Percentiles rank a stretch among this genome's conserved stretches.
These are phyloP conservation scores for Plebejus melissa DNA, from an alignment of 2,888 invertebrate genomes.

Conservation along the genomic window DNA sequence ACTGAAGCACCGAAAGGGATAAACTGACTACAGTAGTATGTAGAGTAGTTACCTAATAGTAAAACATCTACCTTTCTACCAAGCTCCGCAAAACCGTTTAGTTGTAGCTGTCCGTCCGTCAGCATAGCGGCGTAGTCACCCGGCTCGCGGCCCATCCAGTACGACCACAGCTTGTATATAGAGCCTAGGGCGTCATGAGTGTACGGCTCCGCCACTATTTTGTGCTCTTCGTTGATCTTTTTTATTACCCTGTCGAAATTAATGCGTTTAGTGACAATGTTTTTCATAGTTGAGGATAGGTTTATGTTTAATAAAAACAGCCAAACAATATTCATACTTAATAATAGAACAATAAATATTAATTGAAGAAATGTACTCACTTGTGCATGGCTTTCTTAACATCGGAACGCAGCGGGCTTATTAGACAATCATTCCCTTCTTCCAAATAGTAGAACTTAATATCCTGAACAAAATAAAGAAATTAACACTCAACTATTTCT, in stretches of 20 bases:
- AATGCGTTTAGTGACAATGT: neutral
- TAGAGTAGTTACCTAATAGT: neutral
- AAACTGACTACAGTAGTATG: too few relatives aligned
- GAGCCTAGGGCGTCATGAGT: constrained; percentile 71
- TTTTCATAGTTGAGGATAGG: too few relatives aligned
- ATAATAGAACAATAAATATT: too few relatives aligned
- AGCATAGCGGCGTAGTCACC: constrained; percentile 80
- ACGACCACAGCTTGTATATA: constrained; percentile 84
- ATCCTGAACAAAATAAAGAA: constrained; percentile 54
- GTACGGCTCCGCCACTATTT: constrained; percentile 49
- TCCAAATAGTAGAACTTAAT: constrained; percentile 87
- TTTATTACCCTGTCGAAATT: constrained; percentile 48
- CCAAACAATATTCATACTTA: too few relatives aligned
- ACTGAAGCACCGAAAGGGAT: too few relatives aligned
- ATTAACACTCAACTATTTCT: neutral
- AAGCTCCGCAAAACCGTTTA: constrained; percentile 72
- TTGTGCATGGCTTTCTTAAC: constrained; percentile 82
- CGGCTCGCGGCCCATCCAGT: constrained; percentile 87
- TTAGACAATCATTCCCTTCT: constrained; percentile 83
- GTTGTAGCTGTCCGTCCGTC: constrained; percentile 77
- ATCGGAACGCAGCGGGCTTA: constrained; percentile 84
- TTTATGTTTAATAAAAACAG: too few relatives aligned
- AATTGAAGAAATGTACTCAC: constrained; percentile 41
- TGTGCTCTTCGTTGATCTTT: constrained; percentile 46
- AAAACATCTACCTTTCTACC: constrained; percentile 68